Evolutionary conservation across 2,113 vertebrate genomes (phyloP).

Genomic region (Nycticryphes semicollaris): DNA sequence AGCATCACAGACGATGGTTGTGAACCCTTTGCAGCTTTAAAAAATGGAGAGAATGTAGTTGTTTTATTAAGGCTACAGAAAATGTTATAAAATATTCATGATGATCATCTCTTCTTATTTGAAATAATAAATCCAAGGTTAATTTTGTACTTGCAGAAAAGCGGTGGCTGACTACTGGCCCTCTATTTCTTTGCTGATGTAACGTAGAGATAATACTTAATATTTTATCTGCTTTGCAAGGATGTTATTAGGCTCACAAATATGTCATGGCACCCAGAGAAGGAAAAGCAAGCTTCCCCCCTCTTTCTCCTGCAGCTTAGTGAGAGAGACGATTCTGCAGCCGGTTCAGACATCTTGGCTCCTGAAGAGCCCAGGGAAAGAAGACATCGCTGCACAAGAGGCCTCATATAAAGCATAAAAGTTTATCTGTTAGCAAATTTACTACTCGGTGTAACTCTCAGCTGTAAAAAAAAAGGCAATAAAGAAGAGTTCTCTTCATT

Average conservation of each 20-base stretch:
- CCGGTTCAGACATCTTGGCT: not conserved
- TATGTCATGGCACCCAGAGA: constrained; percentile 13
- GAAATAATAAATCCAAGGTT: constrained; percentile 71
- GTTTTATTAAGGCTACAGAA: constrained; percentile 18
- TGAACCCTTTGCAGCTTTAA: not conserved
- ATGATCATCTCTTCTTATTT: constrained; percentile 62
- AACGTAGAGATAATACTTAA: constrained; percentile 47
- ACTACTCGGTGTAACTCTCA: not conserved
- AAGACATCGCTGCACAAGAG: not conserved
- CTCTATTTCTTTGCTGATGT: constrained; percentile 13
- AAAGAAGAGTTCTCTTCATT: not conserved
- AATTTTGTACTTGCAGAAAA: constrained; percentile 47
- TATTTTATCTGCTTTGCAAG: constrained; percentile 61
- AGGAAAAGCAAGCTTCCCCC: constrained; percentile 13
- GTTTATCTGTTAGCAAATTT: not conserved
- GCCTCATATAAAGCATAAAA: not conserved
- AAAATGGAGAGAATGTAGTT: not conserved
- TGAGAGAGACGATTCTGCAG: constrained; percentile 15
- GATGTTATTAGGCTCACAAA: constrained; percentile 67
- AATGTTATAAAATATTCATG: constrained; percentile 75
- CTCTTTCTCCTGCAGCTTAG: not conserved
- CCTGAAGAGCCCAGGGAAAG: not conserved
- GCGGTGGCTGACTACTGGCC: constrained; percentile 22
- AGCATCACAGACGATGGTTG: fast-evolving
- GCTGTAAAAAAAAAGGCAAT: not conserved